These are phyloP conservation scores for Machimus atricapillus DNA, from an alignment of 2,888 invertebrate species.

Conservation along the genomic window DNA sequence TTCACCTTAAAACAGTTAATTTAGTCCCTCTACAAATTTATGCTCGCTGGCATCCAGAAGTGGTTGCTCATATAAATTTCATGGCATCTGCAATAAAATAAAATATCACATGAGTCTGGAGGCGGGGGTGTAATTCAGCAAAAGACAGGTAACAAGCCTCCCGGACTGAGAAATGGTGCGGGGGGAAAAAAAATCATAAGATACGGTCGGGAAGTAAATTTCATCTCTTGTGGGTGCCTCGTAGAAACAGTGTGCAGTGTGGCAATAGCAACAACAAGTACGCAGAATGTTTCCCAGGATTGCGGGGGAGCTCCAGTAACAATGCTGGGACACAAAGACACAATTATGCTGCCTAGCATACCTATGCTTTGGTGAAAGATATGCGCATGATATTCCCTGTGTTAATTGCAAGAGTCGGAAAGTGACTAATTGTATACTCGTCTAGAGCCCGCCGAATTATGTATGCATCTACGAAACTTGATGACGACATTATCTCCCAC, in stretches of 20 bases:
- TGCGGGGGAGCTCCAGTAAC: background rate
- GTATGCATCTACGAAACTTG: background rate
- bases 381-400: conserved; percentile 11
- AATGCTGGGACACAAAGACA: background rate
- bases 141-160: background rate
- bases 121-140: background rate
- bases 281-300: background rate
- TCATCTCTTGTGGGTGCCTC: background rate
- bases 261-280: background rate
- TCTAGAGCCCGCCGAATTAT: background rate
- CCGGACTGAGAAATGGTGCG: background rate
- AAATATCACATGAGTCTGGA: background rate
- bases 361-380: background rate
- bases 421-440: conserved; percentile 28
- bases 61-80: conserved; percentile 36
- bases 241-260: background rate
- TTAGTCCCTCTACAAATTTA: conserved; percentile 17
- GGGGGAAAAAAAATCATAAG: background rate
- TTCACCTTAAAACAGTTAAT: conserved; percentile 33
- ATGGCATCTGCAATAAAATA: conserved; percentile 18
- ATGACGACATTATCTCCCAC: background rate
- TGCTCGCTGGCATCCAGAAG: conserved; percentile 16
- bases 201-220: conserved; percentile 5
- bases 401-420: conserved; percentile 20
- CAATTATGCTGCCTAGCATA: background rate